These are phyloP conservation scores for Diplosoma virens DNA, from an alignment of 23 tunicate species.

Conservation along the genomic window DNA sequence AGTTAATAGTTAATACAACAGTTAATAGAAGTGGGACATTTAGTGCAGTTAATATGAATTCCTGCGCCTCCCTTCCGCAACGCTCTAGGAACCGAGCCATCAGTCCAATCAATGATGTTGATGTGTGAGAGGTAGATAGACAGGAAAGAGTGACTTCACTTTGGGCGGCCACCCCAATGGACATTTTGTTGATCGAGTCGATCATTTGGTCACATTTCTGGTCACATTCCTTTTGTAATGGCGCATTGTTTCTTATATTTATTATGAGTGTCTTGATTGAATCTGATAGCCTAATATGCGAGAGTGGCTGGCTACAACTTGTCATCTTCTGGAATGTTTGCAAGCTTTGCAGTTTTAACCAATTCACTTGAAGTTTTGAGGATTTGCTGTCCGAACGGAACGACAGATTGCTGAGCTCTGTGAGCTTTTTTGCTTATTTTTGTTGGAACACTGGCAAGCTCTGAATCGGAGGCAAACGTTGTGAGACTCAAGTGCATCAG, in stretches of 20 bases:
- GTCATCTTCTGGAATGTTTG: constrained; percentile 97
- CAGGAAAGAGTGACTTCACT: too few species aligned
- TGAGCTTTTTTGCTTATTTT: constrained; percentile 81
- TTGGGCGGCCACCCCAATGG: too few species aligned
- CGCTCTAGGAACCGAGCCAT: too few species aligned
- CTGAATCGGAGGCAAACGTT: constrained; percentile 91
- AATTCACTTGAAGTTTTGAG: constrained; percentile 86
- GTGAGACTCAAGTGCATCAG: constrained; percentile 87
- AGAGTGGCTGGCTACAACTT: constrained; percentile 89
- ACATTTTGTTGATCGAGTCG: too few species aligned
- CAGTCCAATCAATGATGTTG: too few species aligned
- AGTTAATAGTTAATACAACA: too few species aligned
- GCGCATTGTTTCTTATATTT: constrained; percentile 95
- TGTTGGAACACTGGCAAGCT: constrained; percentile 94
- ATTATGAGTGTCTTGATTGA: constrained; percentile 92
- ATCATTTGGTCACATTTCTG: constrained; percentile 82
- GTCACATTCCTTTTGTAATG: constrained; percentile 98
- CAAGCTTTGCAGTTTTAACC: constrained; percentile 74
- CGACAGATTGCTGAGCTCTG: constrained; percentile 85
- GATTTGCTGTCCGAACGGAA: constrained; percentile 88
- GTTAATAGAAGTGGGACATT: too few species aligned
- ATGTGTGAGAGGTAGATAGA: too few species aligned
- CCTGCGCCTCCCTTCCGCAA: too few species aligned
- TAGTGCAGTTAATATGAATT: too few species aligned
- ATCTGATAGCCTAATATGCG: constrained; percentile 87